Conservation (phyloP, 1,140 invertebrate species). For the Lepidurus packardi region DNA sequence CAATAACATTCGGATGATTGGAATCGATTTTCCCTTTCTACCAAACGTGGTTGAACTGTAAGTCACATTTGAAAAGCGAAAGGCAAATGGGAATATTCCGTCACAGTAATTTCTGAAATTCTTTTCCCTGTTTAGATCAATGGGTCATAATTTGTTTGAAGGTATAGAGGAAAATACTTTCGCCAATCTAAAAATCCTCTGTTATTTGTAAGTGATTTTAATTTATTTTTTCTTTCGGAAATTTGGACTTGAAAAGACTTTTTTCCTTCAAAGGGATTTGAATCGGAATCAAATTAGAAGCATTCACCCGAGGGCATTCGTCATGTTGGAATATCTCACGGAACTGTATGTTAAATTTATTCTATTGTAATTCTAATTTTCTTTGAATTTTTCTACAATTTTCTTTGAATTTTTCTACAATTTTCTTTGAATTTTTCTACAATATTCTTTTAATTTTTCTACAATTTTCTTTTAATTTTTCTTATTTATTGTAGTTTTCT, state of each 20-base stretch:
- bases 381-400: too few species aligned
- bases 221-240: background rate
- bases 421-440: too few species aligned
- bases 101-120: background rate
- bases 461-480: too few species aligned
- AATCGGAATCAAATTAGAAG: background rate
- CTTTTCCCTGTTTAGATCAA: conserved; percentile 19
- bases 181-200: conserved; percentile 22
- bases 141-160: conserved; percentile 28
- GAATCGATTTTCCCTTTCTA: conserved; percentile 4
- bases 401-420: too few species aligned
- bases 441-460: too few species aligned
- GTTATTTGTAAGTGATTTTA: conserved; percentile 30
- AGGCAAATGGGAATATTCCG: background rate
- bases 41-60: conserved; percentile 27
- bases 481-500: too few species aligned
- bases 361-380: background rate
- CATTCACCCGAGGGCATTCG: background rate
- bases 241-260: background rate
- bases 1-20: conserved; percentile 19
- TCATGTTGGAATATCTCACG: background rate
- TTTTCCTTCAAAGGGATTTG: background rate
- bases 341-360: background rate
- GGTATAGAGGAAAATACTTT: conserved; percentile 26
- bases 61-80: background rate